Base-by-base conservation (phyloP, 2,888 invertebrate species). In the Pyrocoelia pectoralis region DNA sequence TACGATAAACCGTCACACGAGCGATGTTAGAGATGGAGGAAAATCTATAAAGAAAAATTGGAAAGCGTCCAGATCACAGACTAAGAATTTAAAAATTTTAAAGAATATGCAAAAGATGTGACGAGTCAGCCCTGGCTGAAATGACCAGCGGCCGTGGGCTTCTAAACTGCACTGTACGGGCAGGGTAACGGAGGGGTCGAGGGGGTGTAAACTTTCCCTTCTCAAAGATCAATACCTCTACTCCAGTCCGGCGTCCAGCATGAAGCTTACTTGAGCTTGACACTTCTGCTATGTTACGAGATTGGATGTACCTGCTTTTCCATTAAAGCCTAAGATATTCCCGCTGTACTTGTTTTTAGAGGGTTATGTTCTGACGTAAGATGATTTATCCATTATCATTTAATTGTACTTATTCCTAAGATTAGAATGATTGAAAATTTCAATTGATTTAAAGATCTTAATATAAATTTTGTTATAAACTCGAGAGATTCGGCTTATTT, bases 141-240 rank as follows among this genome's bases (percentile, higher is more conserved):
- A 80, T 81, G 81, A 81, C 81, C 81, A 81, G 80, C 80, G 81
- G 81, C 79, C 80, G 77, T 78, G 75, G 79, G 79, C 79, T 79
- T 80, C 79, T 80, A 80, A 80, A 80, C 77, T 80, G 77, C 76
- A 76, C 77, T 74, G 76, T 72, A 73, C 70, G 61, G 69, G 65
- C 68, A 71, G 66, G 70, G 66, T 68, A 66, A 70, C 56, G 67
- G 65, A 68, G 70, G 71, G 68, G 69, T 58, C 68, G 70, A 69
- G 77, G 79, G 80, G 80, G 78, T 81, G 80, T 81, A 81, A 81
- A 81, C 81, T 81, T 81, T 81, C 81, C 80, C 81, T 81, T 80
- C 81, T 81, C 81, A 81, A 81, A 81, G 81, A 81, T 81, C 81
- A 81, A 81, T 81, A 81, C 81, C 81, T 80, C 79, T 76, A 80